phyloP scores from a whole-genome alignment of 2,113 vertebrate genomes.

The Fregata magnificens region DNA sequence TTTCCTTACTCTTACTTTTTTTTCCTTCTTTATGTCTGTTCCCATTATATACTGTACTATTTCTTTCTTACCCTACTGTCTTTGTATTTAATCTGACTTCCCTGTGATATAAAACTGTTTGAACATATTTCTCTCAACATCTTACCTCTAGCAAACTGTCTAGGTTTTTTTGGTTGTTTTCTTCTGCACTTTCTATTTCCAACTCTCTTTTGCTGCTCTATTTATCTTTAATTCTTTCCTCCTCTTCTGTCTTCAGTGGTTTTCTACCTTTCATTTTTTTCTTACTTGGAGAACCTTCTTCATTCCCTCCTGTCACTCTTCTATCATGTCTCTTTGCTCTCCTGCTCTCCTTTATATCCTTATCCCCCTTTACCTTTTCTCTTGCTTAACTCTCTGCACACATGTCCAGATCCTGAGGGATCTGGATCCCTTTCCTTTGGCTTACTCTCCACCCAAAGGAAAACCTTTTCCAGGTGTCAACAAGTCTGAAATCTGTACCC shows the following conservation, averaged over 20 bases:
- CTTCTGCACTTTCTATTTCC: background rate
- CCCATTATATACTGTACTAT: background rate
- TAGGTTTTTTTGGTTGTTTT: background rate
- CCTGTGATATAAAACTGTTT: background rate
- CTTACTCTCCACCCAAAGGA: background rate
- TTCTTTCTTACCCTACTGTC: background rate
- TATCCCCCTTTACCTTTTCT: background rate
- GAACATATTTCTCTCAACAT: background rate
- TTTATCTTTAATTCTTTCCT: background rate
- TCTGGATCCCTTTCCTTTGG: background rate
- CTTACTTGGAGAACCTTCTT: background rate
- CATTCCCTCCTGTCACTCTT: background rate
- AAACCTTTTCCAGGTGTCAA: background rate
- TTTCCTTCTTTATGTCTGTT: background rate
- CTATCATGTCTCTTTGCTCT: background rate
- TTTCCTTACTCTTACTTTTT: background rate
- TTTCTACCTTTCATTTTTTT: background rate
- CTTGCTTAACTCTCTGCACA: background rate
- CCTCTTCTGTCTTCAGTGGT: background rate
- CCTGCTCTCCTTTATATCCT: background rate
- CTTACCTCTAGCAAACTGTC: background rate
- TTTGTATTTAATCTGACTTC: slow-evolving; percentile 12
- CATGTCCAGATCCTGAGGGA: background rate
- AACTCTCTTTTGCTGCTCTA: background rate
- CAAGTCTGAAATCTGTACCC: background rate